A percentile compares a stretch with the other conserved stretches of the same genome.
Evolutionary conservation across 2,888 invertebrate genomes (phyloP).

Genomic region (Ectemnius lituratus): DNA sequence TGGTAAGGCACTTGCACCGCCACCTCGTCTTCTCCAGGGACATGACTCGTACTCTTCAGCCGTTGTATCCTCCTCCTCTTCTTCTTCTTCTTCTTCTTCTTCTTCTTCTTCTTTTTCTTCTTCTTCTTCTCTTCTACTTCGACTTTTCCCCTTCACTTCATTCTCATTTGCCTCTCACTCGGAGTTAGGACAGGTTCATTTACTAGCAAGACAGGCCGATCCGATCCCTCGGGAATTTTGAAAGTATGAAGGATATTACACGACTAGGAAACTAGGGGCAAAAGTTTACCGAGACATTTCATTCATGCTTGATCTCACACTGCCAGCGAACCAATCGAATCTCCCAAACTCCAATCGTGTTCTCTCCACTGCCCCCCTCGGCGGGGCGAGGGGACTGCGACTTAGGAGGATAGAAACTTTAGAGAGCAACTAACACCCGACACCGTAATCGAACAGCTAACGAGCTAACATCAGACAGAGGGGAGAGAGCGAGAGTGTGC

Average conservation of each 20-base stretch:
- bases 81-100: conserved; percentile 30
- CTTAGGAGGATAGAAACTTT: too few species aligned
- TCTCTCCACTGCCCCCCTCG: too few species aligned
- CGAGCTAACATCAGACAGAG: neutral
- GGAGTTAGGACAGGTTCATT: neutral
- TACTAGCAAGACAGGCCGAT: too few species aligned
- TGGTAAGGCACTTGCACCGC: conserved; percentile 72
- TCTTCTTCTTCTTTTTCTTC: conserved; percentile 14
- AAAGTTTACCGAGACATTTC: too few species aligned
- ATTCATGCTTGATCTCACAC: too few species aligned
- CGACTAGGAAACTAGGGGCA: too few species aligned
- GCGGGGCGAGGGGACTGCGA: too few species aligned
- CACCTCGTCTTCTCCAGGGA: conserved; percentile 51
- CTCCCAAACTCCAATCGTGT: too few species aligned
- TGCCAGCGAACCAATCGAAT: too few species aligned
- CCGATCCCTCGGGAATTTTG: too few species aligned
- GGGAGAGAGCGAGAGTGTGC: neutral
- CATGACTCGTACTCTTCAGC: conserved; percentile 60
- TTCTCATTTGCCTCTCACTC: conserved; percentile 40
- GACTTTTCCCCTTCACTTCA: conserved; percentile 35
- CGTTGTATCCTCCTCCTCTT: conserved; percentile 33
- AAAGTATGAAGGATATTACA: too few species aligned
- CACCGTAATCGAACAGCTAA: neutral
- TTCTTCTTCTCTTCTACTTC: conserved; percentile 12
- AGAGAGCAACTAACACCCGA: too few species aligned